Conservation (phyloP, 2,888 invertebrate genomes). For the Scotopteryx bipunctaria region DNA sequence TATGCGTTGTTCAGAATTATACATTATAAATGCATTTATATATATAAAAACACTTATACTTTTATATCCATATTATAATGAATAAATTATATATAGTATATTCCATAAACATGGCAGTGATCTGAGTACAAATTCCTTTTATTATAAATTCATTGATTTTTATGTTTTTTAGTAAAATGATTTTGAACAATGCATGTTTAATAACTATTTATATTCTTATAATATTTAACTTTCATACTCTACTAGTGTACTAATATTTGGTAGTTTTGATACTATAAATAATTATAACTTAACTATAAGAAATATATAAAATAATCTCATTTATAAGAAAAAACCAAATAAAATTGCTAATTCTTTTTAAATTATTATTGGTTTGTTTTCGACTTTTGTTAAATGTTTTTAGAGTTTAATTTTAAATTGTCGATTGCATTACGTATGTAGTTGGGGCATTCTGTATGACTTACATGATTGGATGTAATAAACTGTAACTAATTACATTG, state of each 20-base stretch:
- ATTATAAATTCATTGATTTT: background rate
- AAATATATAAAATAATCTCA: conserved; percentile 35
- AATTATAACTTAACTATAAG: conserved; percentile 27
- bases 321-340: conserved; percentile 38
- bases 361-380: conserved; percentile 42
- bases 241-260: conserved; percentile 28
- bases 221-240: conserved; percentile 35
- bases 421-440: conserved; percentile 30
- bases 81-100: background rate
- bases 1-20: conserved; percentile 30
- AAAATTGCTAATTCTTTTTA: conserved; percentile 38
- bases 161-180: conserved; percentile 1
- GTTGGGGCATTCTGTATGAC: conserved; percentile 34
- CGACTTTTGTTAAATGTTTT: conserved; percentile 35
- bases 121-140: background rate
- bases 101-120: conserved; percentile 6
- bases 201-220: conserved; percentile 29
- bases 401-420: conserved; percentile 37
- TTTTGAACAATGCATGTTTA: conserved; percentile 29
- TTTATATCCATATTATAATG: background rate
- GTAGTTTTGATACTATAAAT: conserved; percentile 46
- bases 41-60: background rate
- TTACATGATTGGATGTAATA: conserved; percentile 33
- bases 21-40: conserved; percentile 20
- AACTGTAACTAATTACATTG: conserved; percentile 33